Base-by-base conservation (phyloP, 1,140 invertebrate genomes). In the Probaryconus sp. region DNA sequence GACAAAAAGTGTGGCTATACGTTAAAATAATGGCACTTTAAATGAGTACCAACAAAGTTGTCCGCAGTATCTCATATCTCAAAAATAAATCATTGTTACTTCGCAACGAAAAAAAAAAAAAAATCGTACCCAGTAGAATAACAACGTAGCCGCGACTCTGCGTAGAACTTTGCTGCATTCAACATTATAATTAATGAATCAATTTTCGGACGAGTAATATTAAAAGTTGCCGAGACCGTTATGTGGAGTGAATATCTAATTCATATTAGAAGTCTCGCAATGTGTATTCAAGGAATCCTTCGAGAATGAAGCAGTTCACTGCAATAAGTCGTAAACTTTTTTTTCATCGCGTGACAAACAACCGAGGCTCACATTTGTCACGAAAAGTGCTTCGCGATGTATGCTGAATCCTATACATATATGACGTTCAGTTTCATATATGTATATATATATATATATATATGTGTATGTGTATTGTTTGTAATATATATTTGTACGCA, bases 281-380 rank as follows among this genome's bases (percentile, higher is more conserved):
- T 9, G 2, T 37, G 24, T 58, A 17, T 45, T 47, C 24, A 9
- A 30, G 26, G 38, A 47, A 33, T 51, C 43, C 45, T 38, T 2
- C 9, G 48, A 28, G 50, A 53, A 37, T 31, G 24, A 38, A 37
- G 40, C 30, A 38, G n/a, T 45, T 56, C 37, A 7, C 45, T 33
- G 38, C 40, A 56, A 60, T 60, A 55, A 71, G 51, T 50, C 53
- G 70, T 61, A 73, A 60, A 63, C 51, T 77, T 77, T 68, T n/a
- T n/a, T 69, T 69, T 76, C 63, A 55, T 17, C 30, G 47, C 31
- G 20, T 60, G 68, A 73, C 45, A 60, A 69, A 63, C 55, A 37
- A 31, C 33, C 51, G 24, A 37, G 16, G 13, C 48, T 9, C 21
- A 9, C 47, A 63, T 74, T 73, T 61, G 55, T 60, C 53, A 55